Conservation (phyloP, 1,140 invertebrate species). For the Leptinotarsa lineolata region DNA sequence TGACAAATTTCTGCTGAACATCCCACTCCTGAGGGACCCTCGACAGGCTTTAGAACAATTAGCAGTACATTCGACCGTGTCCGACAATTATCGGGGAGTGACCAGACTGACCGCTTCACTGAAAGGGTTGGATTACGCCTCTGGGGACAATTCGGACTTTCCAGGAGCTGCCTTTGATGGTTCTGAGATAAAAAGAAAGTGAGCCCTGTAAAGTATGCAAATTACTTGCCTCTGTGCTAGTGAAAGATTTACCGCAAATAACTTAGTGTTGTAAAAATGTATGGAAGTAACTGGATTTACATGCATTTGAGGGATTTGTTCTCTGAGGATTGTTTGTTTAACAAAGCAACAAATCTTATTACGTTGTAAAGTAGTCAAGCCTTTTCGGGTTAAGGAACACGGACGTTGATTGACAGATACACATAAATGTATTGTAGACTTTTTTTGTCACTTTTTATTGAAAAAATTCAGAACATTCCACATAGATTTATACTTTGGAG, state of each 20-base stretch:
- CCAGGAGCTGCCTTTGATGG: constrained; percentile 14
- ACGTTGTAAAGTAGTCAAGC: not conserved
- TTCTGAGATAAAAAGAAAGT: not conserved
- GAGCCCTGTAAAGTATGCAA: constrained; percentile 3
- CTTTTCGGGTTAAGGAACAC: not conserved
- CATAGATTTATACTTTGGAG: too few relatives aligned
- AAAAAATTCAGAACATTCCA: too few relatives aligned
- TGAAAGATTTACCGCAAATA: constrained; percentile 14
- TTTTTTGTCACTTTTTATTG: too few relatives aligned
- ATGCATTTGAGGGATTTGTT: constrained; percentile 5
- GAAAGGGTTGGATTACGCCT: constrained; percentile 36
- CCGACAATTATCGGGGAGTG: constrained; percentile 41
- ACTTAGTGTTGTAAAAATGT: constrained; percentile 8
- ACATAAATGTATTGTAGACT: too few relatives aligned
- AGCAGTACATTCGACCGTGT: constrained; percentile 35
- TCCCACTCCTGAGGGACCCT: constrained; percentile 25
- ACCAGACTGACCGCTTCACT: constrained; percentile 32
- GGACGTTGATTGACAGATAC: too few relatives aligned
- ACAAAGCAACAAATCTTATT: not conserved
- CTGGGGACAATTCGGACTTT: constrained; percentile 21
- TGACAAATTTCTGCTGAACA: constrained; percentile 41
- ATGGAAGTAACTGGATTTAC: constrained; percentile 1
- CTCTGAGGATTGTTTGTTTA: not conserved
- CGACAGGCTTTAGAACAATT: constrained; percentile 37
- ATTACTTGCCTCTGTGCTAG: not conserved